Percentiles rank a stretch among this genome's conserved stretches.
Conservation (phyloP, 2,797 vertebrate species). For the Threskiornis aethiopicus region DNA sequence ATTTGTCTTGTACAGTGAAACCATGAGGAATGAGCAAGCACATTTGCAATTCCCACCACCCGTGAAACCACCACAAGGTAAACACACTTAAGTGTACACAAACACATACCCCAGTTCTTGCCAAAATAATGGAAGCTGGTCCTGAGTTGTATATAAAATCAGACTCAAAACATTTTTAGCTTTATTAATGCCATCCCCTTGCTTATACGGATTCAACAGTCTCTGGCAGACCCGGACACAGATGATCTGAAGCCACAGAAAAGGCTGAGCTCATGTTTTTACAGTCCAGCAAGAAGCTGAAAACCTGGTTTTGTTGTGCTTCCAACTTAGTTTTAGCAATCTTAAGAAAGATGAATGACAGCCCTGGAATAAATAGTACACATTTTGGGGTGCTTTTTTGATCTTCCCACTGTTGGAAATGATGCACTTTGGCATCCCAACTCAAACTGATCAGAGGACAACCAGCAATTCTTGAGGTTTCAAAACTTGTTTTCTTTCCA, state of each 20-base stretch:
- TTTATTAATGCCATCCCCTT: neutral
- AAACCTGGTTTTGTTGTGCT: neutral
- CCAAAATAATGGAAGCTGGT: conserved; percentile 16
- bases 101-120: neutral
- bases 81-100: neutral
- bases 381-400: neutral
- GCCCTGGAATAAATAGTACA: neutral
- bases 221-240: neutral
- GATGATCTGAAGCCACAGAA: neutral
- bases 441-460: neutral
- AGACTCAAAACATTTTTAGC: neutral
- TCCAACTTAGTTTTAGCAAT: neutral
- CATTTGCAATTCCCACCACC: conserved; percentile 5
- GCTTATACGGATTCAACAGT: neutral
- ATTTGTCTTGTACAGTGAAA: conserved; percentile 30
- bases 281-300: neutral
- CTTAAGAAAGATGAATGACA: neutral
- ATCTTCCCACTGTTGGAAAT: neutral
- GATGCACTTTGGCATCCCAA: neutral
- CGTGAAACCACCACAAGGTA: conserved; percentile 17
- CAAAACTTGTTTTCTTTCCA: neutral
- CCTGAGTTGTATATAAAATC: neutral
- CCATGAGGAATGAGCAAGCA: neutral
- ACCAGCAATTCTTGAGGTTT: neutral
- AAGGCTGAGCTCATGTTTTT: neutral